These are phyloP conservation scores for Pocillopora meandrina DNA, from an alignment of 92 coral and sea anemone species.

Conservation along the genomic window DNA sequence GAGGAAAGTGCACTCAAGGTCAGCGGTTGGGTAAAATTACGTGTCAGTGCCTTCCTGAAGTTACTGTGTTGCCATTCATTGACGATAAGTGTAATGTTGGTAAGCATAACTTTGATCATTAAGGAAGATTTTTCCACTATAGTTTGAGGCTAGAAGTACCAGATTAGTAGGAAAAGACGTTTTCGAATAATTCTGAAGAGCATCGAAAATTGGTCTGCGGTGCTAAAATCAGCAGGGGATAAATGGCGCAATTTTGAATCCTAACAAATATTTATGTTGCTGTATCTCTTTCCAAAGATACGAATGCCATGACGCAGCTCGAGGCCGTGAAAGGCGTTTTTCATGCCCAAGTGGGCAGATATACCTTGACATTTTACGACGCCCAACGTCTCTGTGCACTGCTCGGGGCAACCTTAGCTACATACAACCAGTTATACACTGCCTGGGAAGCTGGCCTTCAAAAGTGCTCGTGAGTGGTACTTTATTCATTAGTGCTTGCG, in stretches of 20 bases:
- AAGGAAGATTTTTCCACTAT: no score
- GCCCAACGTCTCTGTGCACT: not conserved
- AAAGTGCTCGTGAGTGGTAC: not conserved
- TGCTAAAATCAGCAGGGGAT: no score
- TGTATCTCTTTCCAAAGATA: no score
- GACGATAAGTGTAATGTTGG: constrained; percentile 2
- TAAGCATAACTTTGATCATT: not conserved
- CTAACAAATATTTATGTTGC: not conserved
- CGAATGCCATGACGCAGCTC: no score
- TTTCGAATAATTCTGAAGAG: not conserved
- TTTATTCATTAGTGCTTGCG: no score
- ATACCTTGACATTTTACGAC: not conserved
- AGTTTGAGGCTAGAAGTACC: not conserved
- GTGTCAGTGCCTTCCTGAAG: not conserved
- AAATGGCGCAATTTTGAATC: no score
- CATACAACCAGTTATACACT: not conserved
- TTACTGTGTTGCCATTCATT: not conserved
- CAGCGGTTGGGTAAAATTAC: not conserved
- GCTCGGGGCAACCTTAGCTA: not conserved
- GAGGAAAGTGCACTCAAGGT: not conserved
- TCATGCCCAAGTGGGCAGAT: not conserved
- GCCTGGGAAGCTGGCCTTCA: not conserved
- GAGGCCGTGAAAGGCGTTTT: no score
- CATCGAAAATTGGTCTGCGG: no score
- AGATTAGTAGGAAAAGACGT: no score